Base-by-base conservation (phyloP, 2,797 vertebrate genomes). In the Pelochelys cantorii region DNA sequence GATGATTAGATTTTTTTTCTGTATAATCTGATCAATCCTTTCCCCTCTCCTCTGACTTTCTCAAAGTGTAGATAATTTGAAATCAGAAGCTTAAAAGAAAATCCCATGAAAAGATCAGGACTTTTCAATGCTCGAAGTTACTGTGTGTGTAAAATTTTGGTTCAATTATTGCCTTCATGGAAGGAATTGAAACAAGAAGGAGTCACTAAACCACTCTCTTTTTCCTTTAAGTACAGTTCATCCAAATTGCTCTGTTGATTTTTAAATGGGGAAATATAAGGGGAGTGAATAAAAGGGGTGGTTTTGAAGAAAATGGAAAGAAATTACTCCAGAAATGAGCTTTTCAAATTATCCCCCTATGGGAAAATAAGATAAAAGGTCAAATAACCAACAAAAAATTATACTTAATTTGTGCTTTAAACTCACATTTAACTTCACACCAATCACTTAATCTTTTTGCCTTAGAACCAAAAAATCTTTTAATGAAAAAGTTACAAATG, bases 341-440 rank as follows among this genome's bases (percentile, higher is more conserved):
- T 52, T 84, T 92, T 86, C 17, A 59, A 77, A 94, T 89, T 91
- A 48, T 75, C 91, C 87, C 90, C 54, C 87, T 18, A 68, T 34
- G 0, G 2, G 2, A 29, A 54, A 62, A 91, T 81, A 86, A 77
- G 14, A 10, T 90, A 87, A 77, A 91, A 74, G 27, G 81, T 20
- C 84, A 77, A 89, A 92, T 53, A 78, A 90, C 83, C 71, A 89
- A 83, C 81, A 83, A 37, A 42, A 87, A 96, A 93, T 68, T 89
- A 83, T 2, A 1, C 83, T 81, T 93, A 93, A 93, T 96, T 94
- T 89, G 37, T 74, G 27, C 17, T 91, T 95, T 95, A 95, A 68
- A 81, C 59, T 96, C 94, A 95, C 92, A 94, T 97, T 95, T 96
- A 94, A 95, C 90, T 93, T 79, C 94, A 92, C 94, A 90, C 94